A percentile compares a stretch with the other conserved stretches of the same genome.
Evolutionary conservation across 2,113 vertebrate species (phyloP).

Genomic region (Brevimyrus niger): DNA sequence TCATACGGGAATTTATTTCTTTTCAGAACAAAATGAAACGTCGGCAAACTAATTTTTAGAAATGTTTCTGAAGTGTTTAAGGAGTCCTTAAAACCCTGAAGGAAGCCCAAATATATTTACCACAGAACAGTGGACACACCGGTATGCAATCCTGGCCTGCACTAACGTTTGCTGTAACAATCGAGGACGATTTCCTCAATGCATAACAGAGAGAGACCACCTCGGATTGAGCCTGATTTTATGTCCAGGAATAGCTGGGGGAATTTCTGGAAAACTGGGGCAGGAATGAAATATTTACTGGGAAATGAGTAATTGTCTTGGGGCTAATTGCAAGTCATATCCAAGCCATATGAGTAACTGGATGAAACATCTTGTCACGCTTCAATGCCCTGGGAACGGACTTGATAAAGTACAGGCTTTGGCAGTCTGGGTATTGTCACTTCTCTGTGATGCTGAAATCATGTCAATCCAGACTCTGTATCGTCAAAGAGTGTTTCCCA

Average conservation of each 20-base stretch:
- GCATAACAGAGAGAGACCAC: neutral
- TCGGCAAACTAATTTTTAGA: neutral
- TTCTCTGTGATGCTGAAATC: neutral
- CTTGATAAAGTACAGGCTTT: neutral
- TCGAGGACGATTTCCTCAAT: neutral
- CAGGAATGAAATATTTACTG: slow-evolving; percentile 5
- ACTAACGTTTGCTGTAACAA: neutral
- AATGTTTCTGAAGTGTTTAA: neutral
- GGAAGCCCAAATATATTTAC: neutral
- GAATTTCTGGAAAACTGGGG: neutral
- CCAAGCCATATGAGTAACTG: neutral
- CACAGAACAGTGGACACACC: neutral
- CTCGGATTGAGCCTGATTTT: neutral
- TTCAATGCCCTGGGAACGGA: neutral
- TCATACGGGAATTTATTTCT: neutral
- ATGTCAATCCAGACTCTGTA: neutral
- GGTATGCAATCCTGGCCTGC: neutral
- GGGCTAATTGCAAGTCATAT: neutral
- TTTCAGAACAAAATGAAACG: neutral
- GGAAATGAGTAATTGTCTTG: neutral
- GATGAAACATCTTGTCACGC: neutral
- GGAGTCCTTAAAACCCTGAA: neutral
- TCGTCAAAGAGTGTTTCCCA: neutral
- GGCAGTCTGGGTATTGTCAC: neutral
- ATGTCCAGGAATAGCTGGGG: neutral